Evolutionary conservation across 2,797 vertebrate species (phyloP), one percentile per base, ranked within the genome.

Genomic region (Avahi laniger): DNA sequence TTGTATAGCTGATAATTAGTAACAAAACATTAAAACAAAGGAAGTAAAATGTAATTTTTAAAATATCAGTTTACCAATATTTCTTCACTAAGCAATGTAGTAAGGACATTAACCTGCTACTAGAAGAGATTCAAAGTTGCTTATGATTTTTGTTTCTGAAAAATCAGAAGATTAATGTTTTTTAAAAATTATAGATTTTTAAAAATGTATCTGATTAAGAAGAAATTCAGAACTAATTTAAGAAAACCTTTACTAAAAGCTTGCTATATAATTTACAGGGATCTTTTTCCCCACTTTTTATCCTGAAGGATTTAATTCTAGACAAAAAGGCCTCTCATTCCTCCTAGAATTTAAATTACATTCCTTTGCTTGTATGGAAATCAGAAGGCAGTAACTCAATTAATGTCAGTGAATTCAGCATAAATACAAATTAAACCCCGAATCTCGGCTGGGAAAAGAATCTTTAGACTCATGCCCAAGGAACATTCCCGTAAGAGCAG

Each of bases 331-430:
- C 1, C 0, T 96, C 8, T 43, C n/a, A 38, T 38, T 63, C 24
- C 28, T 90, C 33, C 26, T 89, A 26, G 57, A 91, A 91, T 95
- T 85, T 91, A 78, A 96, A 70, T 67, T 70, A 61, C 59, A 83
- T 84, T 91, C 33, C 20, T 70, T 91, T 86, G 35, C 43, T 79
- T 89, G 41, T 82, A 89, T 12, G 41, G 94, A 91, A 94, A 38
- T 61, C 28, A 91, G 46, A 83, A 84, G n/a, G 14, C 7, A 48
- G 4, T 61, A 83, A 65, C 30, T 26, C 46, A 83, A 43, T 75
- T 52, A 93, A 81, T 81, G 35, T 2, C 41, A 50, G 10, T 72
- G 57, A 93, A 50, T 86, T 97, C 24, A 75, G 13, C 7, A 46
- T 79, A 73, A 59, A 69, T 88, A 59, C 46, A 89, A 61, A 92